phyloP scores from a whole-genome alignment of 2,797 vertebrate species.

The Muraenolepis orangiensis region DNA sequence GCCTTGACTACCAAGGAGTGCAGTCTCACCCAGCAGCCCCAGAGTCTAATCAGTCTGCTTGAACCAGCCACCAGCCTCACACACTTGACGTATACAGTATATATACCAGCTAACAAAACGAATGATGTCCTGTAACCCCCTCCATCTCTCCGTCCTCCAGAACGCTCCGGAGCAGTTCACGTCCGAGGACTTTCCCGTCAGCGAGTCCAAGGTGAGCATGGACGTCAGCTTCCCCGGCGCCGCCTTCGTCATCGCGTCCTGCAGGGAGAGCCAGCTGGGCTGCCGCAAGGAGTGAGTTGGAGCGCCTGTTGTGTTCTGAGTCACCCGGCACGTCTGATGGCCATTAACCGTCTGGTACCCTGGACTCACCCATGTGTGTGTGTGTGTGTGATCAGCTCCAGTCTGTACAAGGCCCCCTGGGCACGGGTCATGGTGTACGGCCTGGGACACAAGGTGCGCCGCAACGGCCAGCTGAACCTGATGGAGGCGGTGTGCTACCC shows the following conservation, averaged over 20 bases:
- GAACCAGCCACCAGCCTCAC: too few species aligned
- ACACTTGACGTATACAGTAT: too few species aligned
- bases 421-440: constrained; percentile 92
- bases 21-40: too few species aligned
- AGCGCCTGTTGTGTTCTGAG: neutral
- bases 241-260: constrained; percentile 92
- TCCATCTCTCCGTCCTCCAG: constrained; percentile 55
- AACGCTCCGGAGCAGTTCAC: constrained; percentile 94
- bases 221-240: constrained; percentile 96
- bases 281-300: constrained; percentile 94
- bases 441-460: constrained; percentile 93
- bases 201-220: constrained; percentile 97
- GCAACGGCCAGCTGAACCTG: constrained; percentile 93
- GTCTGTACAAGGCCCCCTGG: constrained; percentile 97
- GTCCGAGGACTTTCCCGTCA: constrained; percentile 92
- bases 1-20: too few species aligned
- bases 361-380: neutral
- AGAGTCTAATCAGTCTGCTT: too few species aligned
- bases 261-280: constrained; percentile 94
- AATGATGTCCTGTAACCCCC: neutral
- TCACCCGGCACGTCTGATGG: neutral
- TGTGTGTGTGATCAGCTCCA: constrained; percentile 76
- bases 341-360: neutral
- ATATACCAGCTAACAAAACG: too few species aligned
- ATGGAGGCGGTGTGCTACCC: constrained; percentile 94